A percentile compares a stretch with the other conserved stretches of the same genome.
phyloP scores from a whole-genome alignment of 2,888 invertebrate genomes.

The Phalera bucephala region DNA sequence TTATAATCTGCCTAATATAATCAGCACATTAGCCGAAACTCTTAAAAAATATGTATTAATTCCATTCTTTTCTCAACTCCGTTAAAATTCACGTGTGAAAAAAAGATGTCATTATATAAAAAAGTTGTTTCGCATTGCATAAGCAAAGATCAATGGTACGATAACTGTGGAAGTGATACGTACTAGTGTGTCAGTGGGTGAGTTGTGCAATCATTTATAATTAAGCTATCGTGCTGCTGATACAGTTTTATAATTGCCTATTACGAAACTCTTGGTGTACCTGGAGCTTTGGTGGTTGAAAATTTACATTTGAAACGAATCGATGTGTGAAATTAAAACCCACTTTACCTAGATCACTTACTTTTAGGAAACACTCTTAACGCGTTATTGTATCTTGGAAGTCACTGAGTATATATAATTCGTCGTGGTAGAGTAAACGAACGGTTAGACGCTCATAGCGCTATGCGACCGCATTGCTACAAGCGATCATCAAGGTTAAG shows the following conservation, averaged over 20 bases:
- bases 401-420: too few relatives aligned
- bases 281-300: too few relatives aligned
- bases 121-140: slow-evolving; percentile 1
- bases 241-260: slow-evolving; percentile 4
- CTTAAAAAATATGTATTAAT: neutral
- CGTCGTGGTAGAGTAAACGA: too few relatives aligned
- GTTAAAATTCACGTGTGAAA: slow-evolving; percentile 1
- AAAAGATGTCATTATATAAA: neutral
- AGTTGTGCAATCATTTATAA: slow-evolving; percentile 1
- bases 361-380: too few relatives aligned
- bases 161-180: slow-evolving; percentile 2
- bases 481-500: too few relatives aligned
- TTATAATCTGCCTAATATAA: too few relatives aligned
- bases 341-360: too few relatives aligned
- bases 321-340: too few relatives aligned
- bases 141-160: slow-evolving; percentile 6
- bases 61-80: neutral
- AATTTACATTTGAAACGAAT: too few relatives aligned
- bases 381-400: too few relatives aligned
- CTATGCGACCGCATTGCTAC: too few relatives aligned
- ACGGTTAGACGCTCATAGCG: too few relatives aligned
- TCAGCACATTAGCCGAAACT: neutral
- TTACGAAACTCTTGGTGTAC: neutral
- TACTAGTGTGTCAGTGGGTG: slow-evolving; percentile 3
- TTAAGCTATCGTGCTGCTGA: slow-evolving; percentile 1